These are phyloP conservation scores for Melipona bicolor DNA, from an alignment of 2,888 invertebrate genomes.

Conservation along the genomic window DNA sequence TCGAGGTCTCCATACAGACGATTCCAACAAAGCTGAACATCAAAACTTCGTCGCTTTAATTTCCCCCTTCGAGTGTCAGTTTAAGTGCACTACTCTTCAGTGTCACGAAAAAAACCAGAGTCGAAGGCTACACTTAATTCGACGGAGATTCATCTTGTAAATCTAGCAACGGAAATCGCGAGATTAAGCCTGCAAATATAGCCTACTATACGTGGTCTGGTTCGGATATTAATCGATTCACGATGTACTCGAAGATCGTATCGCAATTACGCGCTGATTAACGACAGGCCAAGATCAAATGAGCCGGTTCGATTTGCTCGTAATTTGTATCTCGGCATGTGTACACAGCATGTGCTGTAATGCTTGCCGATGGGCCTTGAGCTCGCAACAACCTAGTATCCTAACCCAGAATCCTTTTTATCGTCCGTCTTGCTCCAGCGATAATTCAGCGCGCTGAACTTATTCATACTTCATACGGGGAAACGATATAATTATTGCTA, in stretches of 20 bases:
- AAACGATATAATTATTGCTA: too few species aligned
- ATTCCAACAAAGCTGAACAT: too few species aligned
- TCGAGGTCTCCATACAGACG: too few species aligned
- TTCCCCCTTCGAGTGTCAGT: too few species aligned
- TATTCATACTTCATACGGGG: too few species aligned
- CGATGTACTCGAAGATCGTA: conserved; percentile 31
- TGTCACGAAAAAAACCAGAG: too few species aligned
- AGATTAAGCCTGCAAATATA: background rate
- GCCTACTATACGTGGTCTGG: background rate
- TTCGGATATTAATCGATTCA: conserved; percentile 33
- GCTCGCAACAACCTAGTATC: background rate
- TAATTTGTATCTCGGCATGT: conserved; percentile 23
- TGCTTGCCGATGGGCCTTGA: conserved; percentile 8
- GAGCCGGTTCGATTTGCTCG: conserved; percentile 25
- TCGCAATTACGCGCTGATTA: conserved; percentile 42
- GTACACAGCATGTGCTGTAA: background rate
- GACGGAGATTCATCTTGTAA: background rate
- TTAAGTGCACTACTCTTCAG: too few species aligned
- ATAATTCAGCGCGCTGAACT: too few species aligned
- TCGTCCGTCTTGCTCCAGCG: background rate
- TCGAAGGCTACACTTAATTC: too few species aligned
- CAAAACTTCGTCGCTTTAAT: too few species aligned
- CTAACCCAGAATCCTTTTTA: background rate
- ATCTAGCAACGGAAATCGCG: background rate
- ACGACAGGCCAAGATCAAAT: conserved; percentile 14